phyloP scores from a whole-genome alignment of 2,797 vertebrate species.

The Bufotes viridis region DNA sequence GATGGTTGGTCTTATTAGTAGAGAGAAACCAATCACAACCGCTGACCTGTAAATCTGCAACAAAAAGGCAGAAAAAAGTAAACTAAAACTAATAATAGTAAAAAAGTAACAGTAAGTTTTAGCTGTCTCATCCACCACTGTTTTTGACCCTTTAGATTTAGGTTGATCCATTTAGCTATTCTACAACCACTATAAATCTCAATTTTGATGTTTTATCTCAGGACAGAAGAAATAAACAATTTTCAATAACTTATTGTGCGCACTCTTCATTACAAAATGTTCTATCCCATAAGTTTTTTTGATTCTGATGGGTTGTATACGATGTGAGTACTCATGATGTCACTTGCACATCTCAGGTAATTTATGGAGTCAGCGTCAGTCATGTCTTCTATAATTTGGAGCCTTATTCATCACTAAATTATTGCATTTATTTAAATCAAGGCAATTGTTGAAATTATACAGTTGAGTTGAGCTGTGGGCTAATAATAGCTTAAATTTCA shows the following conservation, averaged over 20 bases:
- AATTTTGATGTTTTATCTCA: no score
- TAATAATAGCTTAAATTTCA: not conserved
- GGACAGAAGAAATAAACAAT: no score
- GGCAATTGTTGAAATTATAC: not conserved
- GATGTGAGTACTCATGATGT: not conserved
- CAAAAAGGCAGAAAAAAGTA: not conserved
- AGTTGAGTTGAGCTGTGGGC: not conserved
- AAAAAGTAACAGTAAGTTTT: no score
- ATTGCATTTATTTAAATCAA: not conserved
- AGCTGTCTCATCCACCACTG: no score
- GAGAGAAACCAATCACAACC: constrained; percentile 70
- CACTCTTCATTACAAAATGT: not conserved
- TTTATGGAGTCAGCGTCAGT: not conserved
- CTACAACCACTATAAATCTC: no score
- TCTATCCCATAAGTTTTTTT: not conserved
- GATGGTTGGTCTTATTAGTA: constrained; percentile 68
- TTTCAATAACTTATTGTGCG: no score
- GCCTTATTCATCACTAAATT: constrained; percentile 24
- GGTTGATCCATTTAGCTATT: no score
- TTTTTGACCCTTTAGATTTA: no score
- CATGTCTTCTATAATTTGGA: not conserved
- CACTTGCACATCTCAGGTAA: not conserved
- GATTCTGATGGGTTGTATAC: not conserved
- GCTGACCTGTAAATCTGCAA: constrained; percentile 64
- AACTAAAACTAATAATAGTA: no score